Percentiles rank a stretch among this genome's conserved stretches.
Conservation (phyloP, 1,140 invertebrate species). For the Drosophila lowei region DNA sequence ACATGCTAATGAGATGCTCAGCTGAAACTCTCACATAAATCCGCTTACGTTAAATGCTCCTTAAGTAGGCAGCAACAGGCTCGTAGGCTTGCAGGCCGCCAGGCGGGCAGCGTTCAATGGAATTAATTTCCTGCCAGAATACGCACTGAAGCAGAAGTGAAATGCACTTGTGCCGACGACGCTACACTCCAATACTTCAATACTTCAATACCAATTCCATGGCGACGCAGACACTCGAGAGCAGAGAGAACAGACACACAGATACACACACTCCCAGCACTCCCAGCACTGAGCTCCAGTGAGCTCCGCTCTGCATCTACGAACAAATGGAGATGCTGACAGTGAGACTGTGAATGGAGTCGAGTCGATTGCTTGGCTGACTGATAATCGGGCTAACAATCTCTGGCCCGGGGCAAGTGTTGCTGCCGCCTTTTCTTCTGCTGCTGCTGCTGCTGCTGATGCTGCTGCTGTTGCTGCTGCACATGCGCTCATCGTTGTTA, state of each 20-base stretch:
- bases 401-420: slow-evolving; percentile 27
- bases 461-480: slow-evolving; percentile 23
- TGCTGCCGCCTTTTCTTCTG: background rate
- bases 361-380: slow-evolving; percentile 17
- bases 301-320: slow-evolving; percentile 8
- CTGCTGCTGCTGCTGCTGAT: slow-evolving; percentile 8
- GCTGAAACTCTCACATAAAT: slow-evolving; percentile 52
- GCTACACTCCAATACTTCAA: slow-evolving; percentile 56
- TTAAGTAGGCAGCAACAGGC: slow-evolving; percentile 46
- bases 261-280: background rate
- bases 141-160: slow-evolving; percentile 66
- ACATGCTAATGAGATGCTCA: slow-evolving; percentile 61
- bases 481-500: slow-evolving; percentile 43
- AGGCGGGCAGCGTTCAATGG: slow-evolving; percentile 43
- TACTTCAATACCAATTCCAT: no score
- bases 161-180: slow-evolving; percentile 66
- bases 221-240: slow-evolving; percentile 17
- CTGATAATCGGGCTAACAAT: slow-evolving; percentile 54
- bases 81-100: no score
- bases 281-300: background rate
- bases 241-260: slow-evolving; percentile 1
- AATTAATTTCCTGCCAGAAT: slow-evolving; percentile 71
- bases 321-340: slow-evolving; percentile 38
- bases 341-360: slow-evolving; percentile 21
- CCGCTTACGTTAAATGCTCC: slow-evolving; percentile 70